Base-by-base conservation (phyloP, 2,888 invertebrate genomes). In the Gonocerus acuteangulatus region DNA sequence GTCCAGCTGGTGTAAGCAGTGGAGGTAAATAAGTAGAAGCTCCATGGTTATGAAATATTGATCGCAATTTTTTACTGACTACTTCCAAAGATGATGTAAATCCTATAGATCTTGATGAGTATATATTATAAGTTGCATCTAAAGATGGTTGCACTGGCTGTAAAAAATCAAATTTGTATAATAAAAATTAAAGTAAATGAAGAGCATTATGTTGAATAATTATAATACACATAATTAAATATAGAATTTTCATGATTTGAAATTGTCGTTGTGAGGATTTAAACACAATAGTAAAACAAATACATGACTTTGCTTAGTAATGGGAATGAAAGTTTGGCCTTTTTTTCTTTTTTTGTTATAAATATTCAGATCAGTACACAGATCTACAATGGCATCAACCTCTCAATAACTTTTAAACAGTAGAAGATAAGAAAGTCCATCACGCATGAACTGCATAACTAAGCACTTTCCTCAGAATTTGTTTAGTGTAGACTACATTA, bases 81-180 rank as follows among this genome's bases (percentile, higher is more conserved):
- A 58, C 13, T 44, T 62, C 61, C n/a, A 63, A 44, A 4, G 45
- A 22, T 6, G 42, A 45, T 2, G 27, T 49, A 21, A 48, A 61
- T 23, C 45, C 32, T 44, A 44, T 42, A 11, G 61, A 45, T n/a
- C 60, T 51, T 36, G 47, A 63, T 32, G 61, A 64, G 16, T 65
- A 67, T 71, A 82, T 79, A 69, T 94, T 89, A 73, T 89, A 95
- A 0, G 89, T 87, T 49, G 88, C 84, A 71, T 95, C 89, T 69
- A 86, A 87, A 0, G 83, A 84, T 0, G 81, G 74, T 0, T 81
- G 77, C 0, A 80, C 75, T 61, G 78, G 76, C 74, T 86, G 77
- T 36, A 72, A 69, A 65, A n/a, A n/a, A n/a, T n/a, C 75, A 48
- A 63, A 45, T 47, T 45, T 7, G 39, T 11, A 42, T 60, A 22